phyloP scores from a whole-genome alignment of 2,888 invertebrate genomes.

The Hecatera dysodea region DNA sequence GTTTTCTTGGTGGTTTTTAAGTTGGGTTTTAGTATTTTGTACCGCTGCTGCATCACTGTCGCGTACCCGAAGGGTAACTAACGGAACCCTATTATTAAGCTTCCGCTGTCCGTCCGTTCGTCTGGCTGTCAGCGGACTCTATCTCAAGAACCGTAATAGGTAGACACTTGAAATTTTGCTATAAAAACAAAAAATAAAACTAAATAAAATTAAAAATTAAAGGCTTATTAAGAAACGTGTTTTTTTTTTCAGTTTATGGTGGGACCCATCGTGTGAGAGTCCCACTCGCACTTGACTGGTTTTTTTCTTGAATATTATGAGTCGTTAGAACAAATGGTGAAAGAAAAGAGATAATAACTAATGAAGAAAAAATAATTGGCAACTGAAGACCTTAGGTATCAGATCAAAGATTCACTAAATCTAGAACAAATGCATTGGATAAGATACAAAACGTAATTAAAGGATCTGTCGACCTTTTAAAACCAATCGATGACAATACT shows the following conservation, averaged over 20 bases:
- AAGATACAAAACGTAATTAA: not conserved
- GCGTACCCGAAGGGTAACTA: too few species aligned
- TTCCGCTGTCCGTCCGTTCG: too few species aligned
- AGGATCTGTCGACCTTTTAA: not conserved
- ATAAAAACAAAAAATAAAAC: too few species aligned
- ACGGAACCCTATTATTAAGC: too few species aligned
- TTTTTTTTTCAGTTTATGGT: too few species aligned
- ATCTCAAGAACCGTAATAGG: too few species aligned
- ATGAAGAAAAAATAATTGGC: not conserved
- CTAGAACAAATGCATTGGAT: not conserved
- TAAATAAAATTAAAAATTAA: too few species aligned
- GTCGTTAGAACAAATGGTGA: not conserved
- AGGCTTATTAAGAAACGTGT: too few species aligned
- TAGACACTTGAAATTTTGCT: too few species aligned
- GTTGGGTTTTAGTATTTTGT: not conserved
- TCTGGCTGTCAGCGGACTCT: too few species aligned
- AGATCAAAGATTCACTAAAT: not conserved
- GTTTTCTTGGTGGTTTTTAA: constrained; percentile 25
- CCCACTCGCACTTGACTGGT: too few species aligned
- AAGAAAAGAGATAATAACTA: not conserved
- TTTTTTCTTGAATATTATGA: not conserved
- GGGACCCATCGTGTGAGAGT: too few species aligned
- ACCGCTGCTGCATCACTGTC: not conserved
- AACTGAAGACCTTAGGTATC: not conserved
- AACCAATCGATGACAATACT: not conserved